Evolutionary conservation across 2,888 invertebrate species (phyloP).

Genomic region (Acrobeloides nanus): DNA sequence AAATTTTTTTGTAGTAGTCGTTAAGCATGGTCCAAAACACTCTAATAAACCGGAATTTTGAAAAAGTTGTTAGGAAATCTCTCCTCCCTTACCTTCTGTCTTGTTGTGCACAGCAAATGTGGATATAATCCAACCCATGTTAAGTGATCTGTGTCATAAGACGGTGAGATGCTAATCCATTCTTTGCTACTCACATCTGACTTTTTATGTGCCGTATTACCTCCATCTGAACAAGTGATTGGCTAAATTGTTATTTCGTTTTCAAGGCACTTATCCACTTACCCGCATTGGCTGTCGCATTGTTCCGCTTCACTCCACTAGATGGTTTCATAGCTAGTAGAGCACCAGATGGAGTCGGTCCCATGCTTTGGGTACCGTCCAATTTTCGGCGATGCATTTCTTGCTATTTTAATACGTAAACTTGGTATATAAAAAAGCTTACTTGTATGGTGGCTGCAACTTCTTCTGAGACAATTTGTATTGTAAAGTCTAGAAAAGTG

Average conservation of each 20-base stretch:
- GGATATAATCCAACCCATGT: slow-evolving; percentile 31
- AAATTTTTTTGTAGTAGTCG: too few relatives aligned
- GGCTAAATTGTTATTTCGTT: too few relatives aligned
- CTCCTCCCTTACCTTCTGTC: slow-evolving; percentile 26
- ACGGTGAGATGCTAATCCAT: slow-evolving; percentile 25
- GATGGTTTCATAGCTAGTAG: slow-evolving; percentile 33
- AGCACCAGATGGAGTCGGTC: slow-evolving; percentile 27
- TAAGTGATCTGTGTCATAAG: slow-evolving; percentile 21
- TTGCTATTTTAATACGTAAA: too few relatives aligned
- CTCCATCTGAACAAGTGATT: too few relatives aligned
- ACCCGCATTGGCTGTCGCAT: slow-evolving; percentile 19
- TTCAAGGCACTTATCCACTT: too few relatives aligned
- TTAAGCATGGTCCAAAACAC: neutral
- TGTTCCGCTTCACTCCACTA: slow-evolving; percentile 34
- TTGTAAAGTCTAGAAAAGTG: slow-evolving; percentile 15
- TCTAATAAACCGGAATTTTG: slow-evolving; percentile 10
- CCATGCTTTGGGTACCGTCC: slow-evolving; percentile 23
- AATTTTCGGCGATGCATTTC: slow-evolving; percentile 27
- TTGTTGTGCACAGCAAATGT: slow-evolving; percentile 31
- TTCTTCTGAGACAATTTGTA: slow-evolving; percentile 23
- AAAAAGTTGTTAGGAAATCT: slow-evolving; percentile 22
- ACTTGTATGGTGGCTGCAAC: slow-evolving; percentile 27
- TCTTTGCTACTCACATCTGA: slow-evolving; percentile 34
- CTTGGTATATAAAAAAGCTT: neutral
- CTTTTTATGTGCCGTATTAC: slow-evolving; percentile 33